Conservation (phyloP, 1,140 invertebrate species). For the Centruroides vittatus region DNA sequence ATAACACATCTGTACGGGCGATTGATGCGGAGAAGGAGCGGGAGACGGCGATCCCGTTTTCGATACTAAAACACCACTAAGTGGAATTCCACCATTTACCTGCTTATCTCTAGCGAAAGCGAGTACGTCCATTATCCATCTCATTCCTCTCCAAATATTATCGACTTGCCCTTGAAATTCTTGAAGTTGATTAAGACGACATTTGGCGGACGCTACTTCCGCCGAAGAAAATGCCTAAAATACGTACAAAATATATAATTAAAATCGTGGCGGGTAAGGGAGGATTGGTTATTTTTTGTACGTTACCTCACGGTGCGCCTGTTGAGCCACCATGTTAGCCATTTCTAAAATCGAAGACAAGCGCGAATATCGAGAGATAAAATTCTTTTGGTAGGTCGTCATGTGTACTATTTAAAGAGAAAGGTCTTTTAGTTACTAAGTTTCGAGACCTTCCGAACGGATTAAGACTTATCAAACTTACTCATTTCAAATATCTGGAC, state of each 20-base stretch:
- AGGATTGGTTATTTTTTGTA: too few species aligned
- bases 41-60: conserved; percentile 9
- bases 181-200: conserved; percentile 61
- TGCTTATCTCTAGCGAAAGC: conserved; percentile 72
- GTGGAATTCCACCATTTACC: conserved; percentile 25
- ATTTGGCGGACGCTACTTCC: conserved; percentile 70
- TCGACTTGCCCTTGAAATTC: conserved; percentile 68
- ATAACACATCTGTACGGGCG: background rate
- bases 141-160: conserved; percentile 71
- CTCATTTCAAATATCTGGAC: conserved; percentile 76
- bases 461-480: conserved; percentile 21
- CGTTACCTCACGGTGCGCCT: conserved; percentile 63
- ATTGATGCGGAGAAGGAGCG: conserved; percentile 6
- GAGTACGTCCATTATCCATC: conserved; percentile 91
- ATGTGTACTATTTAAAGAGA: conserved; percentile 47
- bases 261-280: too few species aligned
- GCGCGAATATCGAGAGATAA: conserved; percentile 75
- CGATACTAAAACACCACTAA: conserved; percentile 19
- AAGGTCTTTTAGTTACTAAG: background rate
- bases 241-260: background rate
- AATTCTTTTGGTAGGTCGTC: conserved; percentile 72
- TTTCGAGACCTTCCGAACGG: background rate
- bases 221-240: conserved; percentile 67
- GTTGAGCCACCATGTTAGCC: conserved; percentile 78
- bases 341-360: conserved; percentile 83